A percentile compares a stretch with the other conserved stretches of the same genome.
Evolutionary conservation across 1,140 invertebrate genomes (phyloP).

Genomic region (Colletes gigas): DNA sequence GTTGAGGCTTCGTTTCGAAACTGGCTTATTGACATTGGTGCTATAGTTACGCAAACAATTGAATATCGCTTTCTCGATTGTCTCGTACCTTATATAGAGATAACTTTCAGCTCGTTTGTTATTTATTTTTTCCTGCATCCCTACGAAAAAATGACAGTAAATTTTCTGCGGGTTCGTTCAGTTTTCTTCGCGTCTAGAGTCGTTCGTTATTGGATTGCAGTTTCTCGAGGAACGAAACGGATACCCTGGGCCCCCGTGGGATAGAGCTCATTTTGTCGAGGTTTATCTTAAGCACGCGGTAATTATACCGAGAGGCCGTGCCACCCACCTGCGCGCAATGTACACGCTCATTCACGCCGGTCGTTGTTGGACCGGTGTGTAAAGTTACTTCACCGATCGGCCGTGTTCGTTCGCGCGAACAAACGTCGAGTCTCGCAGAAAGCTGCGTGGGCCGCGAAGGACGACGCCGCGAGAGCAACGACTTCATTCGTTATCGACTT

Average conservation of each 20-base stretch:
- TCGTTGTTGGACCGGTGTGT: conserved; percentile 5
- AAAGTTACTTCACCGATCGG: conserved; percentile 13
- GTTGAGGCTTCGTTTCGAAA: too few relatives aligned
- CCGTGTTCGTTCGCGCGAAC: not conserved
- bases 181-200: not conserved
- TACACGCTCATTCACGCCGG: conserved; percentile 13
- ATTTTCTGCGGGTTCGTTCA: too few relatives aligned
- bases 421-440: not conserved
- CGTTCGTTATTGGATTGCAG: conserved; percentile 13
- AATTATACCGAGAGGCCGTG: conserved; percentile 15
- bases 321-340: conserved; percentile 5
- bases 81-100: too few relatives aligned
- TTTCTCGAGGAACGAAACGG: conserved; percentile 10
- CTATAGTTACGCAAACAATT: too few relatives aligned
- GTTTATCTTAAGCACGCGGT: conserved; percentile 16
- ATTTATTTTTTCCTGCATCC: too few relatives aligned
- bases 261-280: conserved; percentile 11
- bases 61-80: too few relatives aligned
- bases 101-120: too few relatives aligned
- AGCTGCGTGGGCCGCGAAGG: conserved; percentile 50
- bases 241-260: too few relatives aligned
- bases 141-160: too few relatives aligned
- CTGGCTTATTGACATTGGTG: too few relatives aligned
- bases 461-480: conserved; percentile 41
- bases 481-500: conserved; percentile 49